A percentile compares a stretch with the other conserved stretches of the same genome.
These are phyloP conservation scores for Turdus rufiventris DNA, from an alignment of 2,113 vertebrate genomes.

Conservation along the genomic window DNA sequence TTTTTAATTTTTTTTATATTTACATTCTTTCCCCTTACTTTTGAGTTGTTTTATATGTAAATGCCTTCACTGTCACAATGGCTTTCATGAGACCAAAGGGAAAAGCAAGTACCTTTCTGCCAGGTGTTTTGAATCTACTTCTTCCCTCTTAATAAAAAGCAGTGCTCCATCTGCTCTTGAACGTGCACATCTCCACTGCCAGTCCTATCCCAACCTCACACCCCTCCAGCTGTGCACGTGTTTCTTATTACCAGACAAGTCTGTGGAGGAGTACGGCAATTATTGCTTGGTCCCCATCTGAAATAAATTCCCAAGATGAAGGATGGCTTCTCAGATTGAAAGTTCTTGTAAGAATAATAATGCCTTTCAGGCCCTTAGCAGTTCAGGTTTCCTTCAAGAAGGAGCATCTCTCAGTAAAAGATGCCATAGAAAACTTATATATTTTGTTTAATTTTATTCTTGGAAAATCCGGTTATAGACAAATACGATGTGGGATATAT, in stretches of 20 bases:
- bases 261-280: not conserved
- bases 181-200: constrained; percentile 6
- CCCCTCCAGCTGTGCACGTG: constrained; percentile 22
- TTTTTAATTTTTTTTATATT: not conserved
- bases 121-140: constrained; percentile 65
- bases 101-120: constrained; percentile 17
- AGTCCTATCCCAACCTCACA: not conserved
- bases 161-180: constrained; percentile 49
- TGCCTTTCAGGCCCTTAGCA: constrained; percentile 18
- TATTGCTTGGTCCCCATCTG: constrained; percentile 29
- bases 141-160: constrained; percentile 52
- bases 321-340: constrained; percentile 35
- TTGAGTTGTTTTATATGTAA: not conserved
- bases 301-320: constrained; percentile 59
- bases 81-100: not conserved
- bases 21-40: not conserved
- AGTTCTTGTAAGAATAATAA: constrained; percentile 43
- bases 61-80: not conserved
- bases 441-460: not conserved
- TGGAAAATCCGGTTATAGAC: not conserved
- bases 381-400: constrained; percentile 14
- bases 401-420: not conserved
- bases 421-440: not conserved
- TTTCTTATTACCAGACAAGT: constrained; percentile 51
- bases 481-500: not conserved